Evolutionary conservation across 2,113 vertebrate species (phyloP).

Genomic region (Heliornis fulica): DNA sequence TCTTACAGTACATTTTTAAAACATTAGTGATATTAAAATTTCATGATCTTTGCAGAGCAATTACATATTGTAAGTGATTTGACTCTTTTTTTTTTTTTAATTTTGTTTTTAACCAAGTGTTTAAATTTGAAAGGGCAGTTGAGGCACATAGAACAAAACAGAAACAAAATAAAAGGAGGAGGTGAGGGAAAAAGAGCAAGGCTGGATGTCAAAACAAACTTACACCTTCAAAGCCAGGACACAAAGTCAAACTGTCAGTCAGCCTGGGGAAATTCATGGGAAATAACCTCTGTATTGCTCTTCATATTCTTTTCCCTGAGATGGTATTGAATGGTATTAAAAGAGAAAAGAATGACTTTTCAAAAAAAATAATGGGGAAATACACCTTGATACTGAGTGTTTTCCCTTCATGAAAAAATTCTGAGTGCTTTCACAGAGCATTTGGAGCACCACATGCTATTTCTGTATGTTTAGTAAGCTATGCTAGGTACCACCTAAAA

Average conservation of each 20-base stretch:
- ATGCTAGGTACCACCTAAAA: not conserved
- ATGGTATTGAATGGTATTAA: not conserved
- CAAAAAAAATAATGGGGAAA: not conserved
- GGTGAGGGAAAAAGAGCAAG: not conserved
- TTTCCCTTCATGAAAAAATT: not conserved
- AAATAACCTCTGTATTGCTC: not conserved
- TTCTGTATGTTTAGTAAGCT: not conserved
- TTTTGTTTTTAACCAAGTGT: not conserved
- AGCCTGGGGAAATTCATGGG: not conserved
- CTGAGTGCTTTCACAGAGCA: not conserved
- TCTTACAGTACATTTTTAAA: slow-evolving; percentile 54
- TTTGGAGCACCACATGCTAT: not conserved
- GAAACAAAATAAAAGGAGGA: not conserved
- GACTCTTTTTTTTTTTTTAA: not conserved
- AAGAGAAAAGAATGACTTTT: not conserved
- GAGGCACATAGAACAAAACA: not conserved
- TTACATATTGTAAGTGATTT: slow-evolving; percentile 32
- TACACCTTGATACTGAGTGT: not conserved
- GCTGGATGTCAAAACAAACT: slow-evolving; percentile 56
- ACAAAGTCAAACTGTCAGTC: slow-evolving; percentile 46
- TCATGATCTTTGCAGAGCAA: slow-evolving; percentile 29
- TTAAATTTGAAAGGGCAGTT: slow-evolving; percentile 48
- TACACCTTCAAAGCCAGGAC: not conserved
- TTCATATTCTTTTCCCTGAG: not conserved
- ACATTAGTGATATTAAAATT: slow-evolving; percentile 33